Evolutionary conservation across 2,888 invertebrate genomes (phyloP), one percentile per base, ranked within the genome.

Genomic region (Phyto melanocephala): DNA sequence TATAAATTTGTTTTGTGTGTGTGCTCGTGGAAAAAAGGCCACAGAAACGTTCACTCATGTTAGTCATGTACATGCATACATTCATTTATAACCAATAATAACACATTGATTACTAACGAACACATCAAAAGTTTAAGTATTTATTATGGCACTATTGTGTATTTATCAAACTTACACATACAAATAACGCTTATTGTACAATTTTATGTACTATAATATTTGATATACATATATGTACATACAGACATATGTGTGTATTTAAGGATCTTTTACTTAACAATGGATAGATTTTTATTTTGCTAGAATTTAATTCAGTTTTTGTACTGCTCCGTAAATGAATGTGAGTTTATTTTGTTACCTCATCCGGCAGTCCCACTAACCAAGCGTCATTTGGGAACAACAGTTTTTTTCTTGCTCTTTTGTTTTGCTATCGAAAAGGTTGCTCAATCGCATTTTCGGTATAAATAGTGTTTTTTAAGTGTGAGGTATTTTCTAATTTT

Each of bases 51-150:
- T 68, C 35, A 33, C 40, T 77, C 62, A 77, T 75, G 17, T 71
- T n/a, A n/a, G n/a, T n/a, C n/a, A n/a, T n/a, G n/a, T n/a, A n/a
- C n/a, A 80, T 42, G 65, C 56, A 82, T 75, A 74, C 62, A 70
- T 70, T 24, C 54, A 80, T 52, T 70, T 70, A 80, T 37, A 72
- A 62, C 52, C 63, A 78, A 72, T 82, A 82, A 82, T 82, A 71
- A 72, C 60, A 79, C 79, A 82, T 82, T 82, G 82, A 82, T 82
- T 82, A 71, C 75, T 40, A 79, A 82, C 70, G 68, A 81, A 81
- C 17, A 67, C 40, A 56, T 42, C 60, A 67, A 10, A 71, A 76
- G 56, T 62, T 76, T 75, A 75, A 71, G 65, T 67, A 75, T 71
- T 79, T 75, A 75, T 65, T 75, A 70, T 75, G 54, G 71, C 71